phyloP scores from a whole-genome alignment of 2,888 invertebrate genomes.

The Koerneria pararmatus region DNA sequence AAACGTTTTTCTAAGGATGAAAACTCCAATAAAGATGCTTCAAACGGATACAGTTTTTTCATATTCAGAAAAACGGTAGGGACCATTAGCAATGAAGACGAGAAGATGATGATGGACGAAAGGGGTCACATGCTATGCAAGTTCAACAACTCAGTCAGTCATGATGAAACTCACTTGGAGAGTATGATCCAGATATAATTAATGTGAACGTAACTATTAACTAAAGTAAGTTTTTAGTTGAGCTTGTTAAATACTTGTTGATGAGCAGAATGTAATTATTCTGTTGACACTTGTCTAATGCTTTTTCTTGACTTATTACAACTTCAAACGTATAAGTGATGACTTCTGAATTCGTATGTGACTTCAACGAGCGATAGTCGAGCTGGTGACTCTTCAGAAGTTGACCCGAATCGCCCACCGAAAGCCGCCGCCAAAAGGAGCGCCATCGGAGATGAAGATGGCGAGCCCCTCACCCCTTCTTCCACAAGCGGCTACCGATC shows the following conservation, averaged over 20 bases:
- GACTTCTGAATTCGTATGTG: background rate
- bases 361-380: constrained; percentile 12
- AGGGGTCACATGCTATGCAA: constrained; percentile 55
- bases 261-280: too few relatives aligned
- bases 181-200: too few relatives aligned
- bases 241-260: too few relatives aligned
- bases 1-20: too few relatives aligned
- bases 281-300: too few relatives aligned
- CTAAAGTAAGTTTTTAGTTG: too few relatives aligned
- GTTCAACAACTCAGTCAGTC: constrained; percentile 57
- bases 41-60: too few relatives aligned
- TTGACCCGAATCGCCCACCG: constrained; percentile 59
- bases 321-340: too few relatives aligned
- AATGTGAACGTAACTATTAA: too few relatives aligned
- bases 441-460: constrained; percentile 17
- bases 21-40: too few relatives aligned
- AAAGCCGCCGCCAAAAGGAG: constrained; percentile 57
- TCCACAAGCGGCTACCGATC: constrained; percentile 56
- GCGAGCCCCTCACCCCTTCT: constrained; percentile 12
- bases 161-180: too few relatives aligned
- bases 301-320: too few relatives aligned
- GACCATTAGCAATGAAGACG: constrained; percentile 57
- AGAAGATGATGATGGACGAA: constrained; percentile 58
- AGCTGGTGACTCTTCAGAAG: constrained; percentile 40
- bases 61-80: constrained; percentile 53